phyloP scores from a whole-genome alignment of 23 tunicate species.

The Diplosoma virens region DNA sequence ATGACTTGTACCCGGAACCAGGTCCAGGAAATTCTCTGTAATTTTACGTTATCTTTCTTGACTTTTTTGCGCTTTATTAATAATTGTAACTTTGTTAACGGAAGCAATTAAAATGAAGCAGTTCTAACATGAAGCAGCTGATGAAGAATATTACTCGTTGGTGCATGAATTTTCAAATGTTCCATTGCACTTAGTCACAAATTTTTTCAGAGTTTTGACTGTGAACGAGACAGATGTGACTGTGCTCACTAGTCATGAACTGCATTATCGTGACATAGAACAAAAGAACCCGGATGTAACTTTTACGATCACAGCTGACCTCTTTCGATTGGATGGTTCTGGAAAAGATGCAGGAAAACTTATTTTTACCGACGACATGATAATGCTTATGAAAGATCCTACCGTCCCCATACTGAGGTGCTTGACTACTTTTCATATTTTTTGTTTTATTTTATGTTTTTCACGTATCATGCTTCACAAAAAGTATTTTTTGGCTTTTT shows the following conservation, averaged over 20 bases:
- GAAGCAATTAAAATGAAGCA: no score
- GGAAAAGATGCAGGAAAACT: conserved; percentile 58
- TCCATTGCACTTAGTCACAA: no score
- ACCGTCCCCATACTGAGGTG: conserved; percentile 64
- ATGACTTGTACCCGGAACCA: conserved; percentile 78
- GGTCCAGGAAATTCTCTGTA: conserved; percentile 70
- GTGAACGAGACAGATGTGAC: conserved; percentile 84
- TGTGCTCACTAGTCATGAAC: conserved; percentile 35
- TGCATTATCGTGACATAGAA: conserved; percentile 71
- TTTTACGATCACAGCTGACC: conserved; percentile 34
- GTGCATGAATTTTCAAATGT: no score
- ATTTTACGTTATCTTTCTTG: background rate
- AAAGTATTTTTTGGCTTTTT: no score
- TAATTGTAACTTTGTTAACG: background rate
- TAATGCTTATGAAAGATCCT: conserved; percentile 87
- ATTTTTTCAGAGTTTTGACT: conserved; percentile 43
- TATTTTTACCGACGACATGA: conserved; percentile 69
- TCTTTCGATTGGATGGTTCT: conserved; percentile 10
- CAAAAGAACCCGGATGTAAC: conserved; percentile 41
- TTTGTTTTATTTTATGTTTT: no score
- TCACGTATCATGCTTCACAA: no score
- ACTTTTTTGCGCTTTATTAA: background rate
- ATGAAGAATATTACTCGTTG: no score
- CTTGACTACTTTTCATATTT: background rate
- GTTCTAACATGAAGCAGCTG: no score